Percentiles rank a stretch among this genome's conserved stretches.
phyloP scores from a whole-genome alignment of 2,888 invertebrate genomes.

The Eurytoma adleriae region DNA sequence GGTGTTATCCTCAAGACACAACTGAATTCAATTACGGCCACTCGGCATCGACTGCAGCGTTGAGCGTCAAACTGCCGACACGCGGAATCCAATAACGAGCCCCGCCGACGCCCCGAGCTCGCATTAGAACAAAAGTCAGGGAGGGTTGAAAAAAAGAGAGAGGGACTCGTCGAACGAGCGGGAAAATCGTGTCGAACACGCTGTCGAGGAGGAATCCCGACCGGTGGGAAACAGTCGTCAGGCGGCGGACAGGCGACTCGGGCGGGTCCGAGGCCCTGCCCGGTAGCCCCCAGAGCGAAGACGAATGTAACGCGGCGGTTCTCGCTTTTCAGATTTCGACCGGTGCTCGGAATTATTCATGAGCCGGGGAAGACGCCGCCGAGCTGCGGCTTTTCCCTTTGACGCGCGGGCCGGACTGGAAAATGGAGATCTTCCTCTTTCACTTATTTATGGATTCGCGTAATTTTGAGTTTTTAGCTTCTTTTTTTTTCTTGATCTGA shows the following conservation, averaged over 20 bases:
- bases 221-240: background rate
- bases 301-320: slow-evolving; percentile 49
- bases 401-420: background rate
- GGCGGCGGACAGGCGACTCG: slow-evolving; percentile 22
- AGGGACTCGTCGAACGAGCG: background rate
- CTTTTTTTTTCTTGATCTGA: no score
- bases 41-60: background rate
- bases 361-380: slow-evolving; percentile 58
- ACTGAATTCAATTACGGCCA: background rate
- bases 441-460: no score
- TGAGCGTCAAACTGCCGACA: slow-evolving; percentile 2
- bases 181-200: slow-evolving; percentile 10
- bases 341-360: slow-evolving; percentile 67
- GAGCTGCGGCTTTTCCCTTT: no score
- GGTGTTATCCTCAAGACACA: background rate
- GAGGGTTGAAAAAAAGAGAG: background rate
- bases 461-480: no score
- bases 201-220: slow-evolving; percentile 32
- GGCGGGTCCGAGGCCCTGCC: slow-evolving; percentile 29
- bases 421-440: background rate
- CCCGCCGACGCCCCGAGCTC: background rate
- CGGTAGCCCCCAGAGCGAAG: slow-evolving; percentile 20
- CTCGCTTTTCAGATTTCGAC: slow-evolving; percentile 61
- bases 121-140: background rate
- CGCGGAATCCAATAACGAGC: slow-evolving; percentile 12